A percentile compares a stretch with the other conserved stretches of the same genome.
Evolutionary conservation across 2,888 invertebrate genomes (phyloP).

Genomic region (Sarcophaga carnaria): DNA sequence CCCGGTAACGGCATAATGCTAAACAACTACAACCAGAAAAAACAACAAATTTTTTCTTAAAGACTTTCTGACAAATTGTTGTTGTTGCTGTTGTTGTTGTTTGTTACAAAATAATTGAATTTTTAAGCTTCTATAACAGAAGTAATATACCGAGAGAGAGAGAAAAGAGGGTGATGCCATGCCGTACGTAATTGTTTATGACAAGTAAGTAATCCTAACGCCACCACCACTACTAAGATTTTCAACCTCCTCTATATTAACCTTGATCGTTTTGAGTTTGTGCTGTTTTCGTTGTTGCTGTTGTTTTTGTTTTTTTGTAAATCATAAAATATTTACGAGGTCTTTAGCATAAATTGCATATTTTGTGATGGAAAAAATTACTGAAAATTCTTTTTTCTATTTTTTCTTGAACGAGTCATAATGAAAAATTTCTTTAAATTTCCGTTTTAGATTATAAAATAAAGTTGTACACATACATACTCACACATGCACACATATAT

Average conservation of each 20-base stretch:
- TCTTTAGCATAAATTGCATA: constrained; percentile 66
- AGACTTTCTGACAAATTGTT: background rate
- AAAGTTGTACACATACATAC: constrained; percentile 40
- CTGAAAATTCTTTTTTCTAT: constrained; percentile 9
- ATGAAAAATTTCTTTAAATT: constrained; percentile 63
- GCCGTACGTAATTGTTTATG: constrained; percentile 55
- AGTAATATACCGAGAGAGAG: background rate
- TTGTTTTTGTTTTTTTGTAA: constrained; percentile 32
- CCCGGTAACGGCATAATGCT: background rate
- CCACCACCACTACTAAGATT: background rate
- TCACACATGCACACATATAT: constrained; percentile 1
- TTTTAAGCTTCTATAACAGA: constrained; percentile 40
- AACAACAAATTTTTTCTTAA: constrained; percentile 41
- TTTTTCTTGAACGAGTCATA: constrained; percentile 27
- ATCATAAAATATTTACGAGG: constrained; percentile 66
- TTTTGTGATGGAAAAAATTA: constrained; percentile 43
- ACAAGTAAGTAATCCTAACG: constrained; percentile 42
- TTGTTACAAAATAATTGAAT: constrained; percentile 54
- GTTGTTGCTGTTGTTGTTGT: background rate
- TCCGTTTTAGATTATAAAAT: constrained; percentile 59
- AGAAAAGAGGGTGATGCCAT: background rate
- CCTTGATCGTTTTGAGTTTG: constrained; percentile 39
- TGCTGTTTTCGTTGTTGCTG: background rate
- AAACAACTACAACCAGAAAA: background rate
- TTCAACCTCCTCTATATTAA: constrained; percentile 15